Evolutionary conservation across 2,888 invertebrate genomes (phyloP).

Genomic region (Pocota personata): DNA sequence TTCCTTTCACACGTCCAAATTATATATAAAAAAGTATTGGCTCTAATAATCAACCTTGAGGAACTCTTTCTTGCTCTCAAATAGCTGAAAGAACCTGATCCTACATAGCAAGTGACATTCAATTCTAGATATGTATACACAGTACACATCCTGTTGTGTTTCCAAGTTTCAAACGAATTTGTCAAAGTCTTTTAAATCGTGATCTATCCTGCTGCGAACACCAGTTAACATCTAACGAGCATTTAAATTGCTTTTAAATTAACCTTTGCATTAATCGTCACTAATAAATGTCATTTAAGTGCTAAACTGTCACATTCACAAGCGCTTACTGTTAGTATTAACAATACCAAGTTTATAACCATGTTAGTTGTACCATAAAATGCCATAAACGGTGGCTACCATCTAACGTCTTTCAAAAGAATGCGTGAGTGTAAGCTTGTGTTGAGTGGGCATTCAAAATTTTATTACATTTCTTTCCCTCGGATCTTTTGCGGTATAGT

Average conservation of each 20-base stretch:
- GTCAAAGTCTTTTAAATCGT: background rate
- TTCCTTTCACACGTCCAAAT: too few relatives aligned
- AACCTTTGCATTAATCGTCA: background rate
- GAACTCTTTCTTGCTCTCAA: background rate
- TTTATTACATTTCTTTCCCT: background rate
- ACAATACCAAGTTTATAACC: constrained; percentile 1
- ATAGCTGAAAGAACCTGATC: background rate
- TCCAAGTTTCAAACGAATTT: background rate
- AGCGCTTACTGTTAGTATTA: background rate
- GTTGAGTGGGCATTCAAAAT: constrained; percentile 3
- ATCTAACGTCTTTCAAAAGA: background rate
- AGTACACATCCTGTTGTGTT: background rate
- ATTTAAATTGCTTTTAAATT: background rate
- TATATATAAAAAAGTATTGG: background rate
- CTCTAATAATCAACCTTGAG: background rate
- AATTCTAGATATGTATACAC: too few relatives aligned
- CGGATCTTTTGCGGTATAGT: background rate
- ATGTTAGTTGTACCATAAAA: constrained; percentile 7
- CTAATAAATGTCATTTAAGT: background rate
- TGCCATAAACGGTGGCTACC: constrained; percentile 1
- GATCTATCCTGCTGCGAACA: background rate
- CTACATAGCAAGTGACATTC: background rate
- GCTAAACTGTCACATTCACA: background rate
- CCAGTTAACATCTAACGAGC: background rate
- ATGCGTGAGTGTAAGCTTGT: background rate